Evolutionary conservation across 2,797 vertebrate genomes (phyloP), one percentile per base, ranked within the genome.

Genomic region (Danio tinwini): DNA sequence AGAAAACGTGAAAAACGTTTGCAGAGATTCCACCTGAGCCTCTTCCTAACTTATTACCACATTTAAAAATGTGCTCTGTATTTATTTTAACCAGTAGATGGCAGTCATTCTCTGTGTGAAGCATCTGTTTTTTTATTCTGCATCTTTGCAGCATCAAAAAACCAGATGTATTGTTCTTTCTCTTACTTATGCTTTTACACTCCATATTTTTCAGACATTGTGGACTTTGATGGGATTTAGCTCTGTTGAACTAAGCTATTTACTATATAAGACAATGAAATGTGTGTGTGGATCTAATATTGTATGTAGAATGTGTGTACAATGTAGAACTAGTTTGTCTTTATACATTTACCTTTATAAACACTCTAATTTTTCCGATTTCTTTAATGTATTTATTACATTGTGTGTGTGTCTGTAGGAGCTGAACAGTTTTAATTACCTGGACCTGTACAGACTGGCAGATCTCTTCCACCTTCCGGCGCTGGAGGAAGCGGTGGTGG

Each of bases 381-480:
- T n/a, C n/a, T n/a, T n/a, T n/a, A n/a, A n/a, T 0, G 3, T 76
- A 3, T 68, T 55, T 56, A 49, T 1, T 29, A 29, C 29, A 29
- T 1, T 29, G 29, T 29, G 29, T 29, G 29, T 29, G 39, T 68
- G 39, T 13, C 55, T 69, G 50, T 89, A 99, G 97, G 97, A 98
- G 89, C 93, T 99, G 90, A 98, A 95, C 93, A 96, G 94, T 78
- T 95, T 97, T 89, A 98, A 99, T 94, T 99, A 98, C 92, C 93
- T 98, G 95, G 97, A 98, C 92, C 93, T 98, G 88, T 99, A 98
- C 91, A 96, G 96, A 37, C 95, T 99, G 85, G 97, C 97, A 0
- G 97, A 98, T 92, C 94, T 98, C 85, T 99, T 98, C 93, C 96
- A 98, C 92, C 96, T 99, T 86, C 96, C 97, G 45, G 87, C 96